A percentile compares a stretch with the other conserved stretches of the same genome.
phyloP scores from a whole-genome alignment of 1,140 invertebrate genomes.

The Drosophila sp. region DNA sequence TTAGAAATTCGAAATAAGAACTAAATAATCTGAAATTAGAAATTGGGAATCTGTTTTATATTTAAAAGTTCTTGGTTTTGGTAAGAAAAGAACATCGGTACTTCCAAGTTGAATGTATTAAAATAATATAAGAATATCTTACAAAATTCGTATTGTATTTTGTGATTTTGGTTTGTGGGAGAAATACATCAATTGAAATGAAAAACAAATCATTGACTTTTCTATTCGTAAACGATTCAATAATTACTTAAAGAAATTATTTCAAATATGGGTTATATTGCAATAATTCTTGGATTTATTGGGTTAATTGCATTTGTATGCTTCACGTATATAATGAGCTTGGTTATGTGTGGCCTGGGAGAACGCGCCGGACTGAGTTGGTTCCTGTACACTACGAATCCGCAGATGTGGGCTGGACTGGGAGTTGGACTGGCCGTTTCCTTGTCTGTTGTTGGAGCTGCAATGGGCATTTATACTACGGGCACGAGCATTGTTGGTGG shows the following conservation, averaged over 20 bases:
- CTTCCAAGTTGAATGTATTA: no score
- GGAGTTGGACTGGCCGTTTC: conserved; percentile 97
- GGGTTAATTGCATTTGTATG: conserved; percentile 63
- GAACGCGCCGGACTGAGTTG: conserved; percentile 94
- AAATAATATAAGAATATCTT: no score
- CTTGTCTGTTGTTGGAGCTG: conserved; percentile 98
- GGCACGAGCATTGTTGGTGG: conserved; percentile 98
- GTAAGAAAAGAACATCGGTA: no score
- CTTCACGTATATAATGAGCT: conserved; percentile 88
- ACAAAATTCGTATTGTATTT: no score
- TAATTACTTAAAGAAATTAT: background rate
- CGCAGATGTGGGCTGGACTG: conserved; percentile 96
- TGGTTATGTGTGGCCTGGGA: conserved; percentile 93
- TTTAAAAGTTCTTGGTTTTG: no score
- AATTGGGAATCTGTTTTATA: no score
- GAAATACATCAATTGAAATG: no score
- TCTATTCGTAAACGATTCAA: no score
- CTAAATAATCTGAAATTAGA: no score
- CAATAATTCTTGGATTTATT: conserved; percentile 22
- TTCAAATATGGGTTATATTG: conserved; percentile 43
- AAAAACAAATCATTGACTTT: no score
- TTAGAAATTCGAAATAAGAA: no score
- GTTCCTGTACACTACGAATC: conserved; percentile 93
- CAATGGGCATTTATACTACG: conserved; percentile 98
- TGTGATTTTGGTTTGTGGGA: no score